Conservation (phyloP, 2,797 vertebrate genomes). For the Neosalanx taihuensis region DNA sequence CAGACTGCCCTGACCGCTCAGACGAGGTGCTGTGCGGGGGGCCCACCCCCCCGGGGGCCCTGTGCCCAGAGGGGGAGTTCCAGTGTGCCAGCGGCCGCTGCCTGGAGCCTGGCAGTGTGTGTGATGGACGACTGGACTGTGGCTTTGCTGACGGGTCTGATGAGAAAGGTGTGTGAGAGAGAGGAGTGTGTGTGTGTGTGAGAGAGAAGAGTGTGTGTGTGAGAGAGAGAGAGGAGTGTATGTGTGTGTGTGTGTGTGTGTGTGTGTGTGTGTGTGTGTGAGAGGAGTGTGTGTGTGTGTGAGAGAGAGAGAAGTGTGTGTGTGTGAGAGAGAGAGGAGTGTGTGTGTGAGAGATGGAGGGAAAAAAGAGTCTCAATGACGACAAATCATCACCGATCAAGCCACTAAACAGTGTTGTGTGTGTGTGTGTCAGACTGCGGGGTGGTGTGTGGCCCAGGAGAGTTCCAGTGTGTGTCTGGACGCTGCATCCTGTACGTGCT, state of each 20-base stretch:
- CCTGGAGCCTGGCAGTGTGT: constrained; percentile 56
- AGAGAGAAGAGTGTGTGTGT: not conserved
- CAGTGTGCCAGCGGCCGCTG: constrained; percentile 77
- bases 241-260: not conserved
- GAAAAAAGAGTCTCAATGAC: not conserved
- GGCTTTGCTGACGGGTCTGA: constrained; percentile 79
- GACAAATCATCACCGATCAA: too few relatives aligned
- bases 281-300: not conserved
- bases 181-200: not conserved
- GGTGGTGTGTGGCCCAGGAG: constrained; percentile 68
- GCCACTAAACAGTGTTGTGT: not conserved
- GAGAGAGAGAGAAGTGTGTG: not conserved
- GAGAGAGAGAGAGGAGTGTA: not conserved
- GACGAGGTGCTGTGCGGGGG: constrained; percentile 83
- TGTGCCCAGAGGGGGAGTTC: constrained; percentile 72
- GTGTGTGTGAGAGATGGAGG: not conserved
- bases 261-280: not conserved
- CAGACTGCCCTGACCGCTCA: constrained; percentile 81
- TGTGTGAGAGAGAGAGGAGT: too few relatives aligned
- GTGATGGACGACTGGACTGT: constrained; percentile 75
- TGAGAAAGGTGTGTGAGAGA: constrained; percentile 65
- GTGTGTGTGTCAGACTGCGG: constrained; percentile 75
- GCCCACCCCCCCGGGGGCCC: constrained; percentile 29
- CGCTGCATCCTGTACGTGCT: constrained; percentile 78
- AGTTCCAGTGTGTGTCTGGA: constrained; percentile 78